Conservation (phyloP, 2,113 vertebrate species). For the Tonatia bakeri region DNA sequence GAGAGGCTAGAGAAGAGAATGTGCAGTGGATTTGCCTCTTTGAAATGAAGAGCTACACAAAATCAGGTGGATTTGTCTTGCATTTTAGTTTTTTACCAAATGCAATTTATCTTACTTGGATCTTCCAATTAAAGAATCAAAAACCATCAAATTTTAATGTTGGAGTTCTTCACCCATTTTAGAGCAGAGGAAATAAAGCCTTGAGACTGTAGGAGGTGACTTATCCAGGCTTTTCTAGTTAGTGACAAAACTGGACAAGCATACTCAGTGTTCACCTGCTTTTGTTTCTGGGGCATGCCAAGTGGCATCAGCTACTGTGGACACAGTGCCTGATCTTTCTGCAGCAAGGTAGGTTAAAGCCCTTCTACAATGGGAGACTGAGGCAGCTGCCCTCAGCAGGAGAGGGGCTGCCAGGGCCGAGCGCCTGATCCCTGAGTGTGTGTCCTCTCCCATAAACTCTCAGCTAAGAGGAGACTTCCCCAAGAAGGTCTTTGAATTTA, state of each 20-base stretch:
- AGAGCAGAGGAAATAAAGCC: neutral
- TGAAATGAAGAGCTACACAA: conserved; percentile 5
- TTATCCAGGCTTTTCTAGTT: neutral
- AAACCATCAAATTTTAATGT: neutral
- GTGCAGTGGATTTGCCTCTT: neutral
- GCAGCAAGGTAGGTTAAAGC: neutral
- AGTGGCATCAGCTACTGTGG: neutral
- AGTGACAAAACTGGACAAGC: neutral
- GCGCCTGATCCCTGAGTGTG: neutral
- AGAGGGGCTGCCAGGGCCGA: neutral
- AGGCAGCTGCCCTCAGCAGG: neutral
- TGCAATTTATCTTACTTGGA: neutral
- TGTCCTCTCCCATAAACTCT: neutral
- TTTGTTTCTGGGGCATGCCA: neutral
- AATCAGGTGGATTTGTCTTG: neutral
- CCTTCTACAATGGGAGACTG: neutral
- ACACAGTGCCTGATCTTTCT: neutral
- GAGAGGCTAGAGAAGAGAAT: neutral
- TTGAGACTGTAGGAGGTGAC: neutral
- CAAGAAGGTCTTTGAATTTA: conserved; percentile 39
- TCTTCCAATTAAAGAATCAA: neutral
- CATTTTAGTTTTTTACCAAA: neutral
- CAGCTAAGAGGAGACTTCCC: neutral
- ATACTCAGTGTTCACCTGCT: neutral
- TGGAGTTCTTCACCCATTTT: neutral